A percentile compares a stretch with the other conserved stretches of the same genome.
phyloP scores from a whole-genome alignment of 2,113 vertebrate species.

The Saccopteryx bilineata region DNA sequence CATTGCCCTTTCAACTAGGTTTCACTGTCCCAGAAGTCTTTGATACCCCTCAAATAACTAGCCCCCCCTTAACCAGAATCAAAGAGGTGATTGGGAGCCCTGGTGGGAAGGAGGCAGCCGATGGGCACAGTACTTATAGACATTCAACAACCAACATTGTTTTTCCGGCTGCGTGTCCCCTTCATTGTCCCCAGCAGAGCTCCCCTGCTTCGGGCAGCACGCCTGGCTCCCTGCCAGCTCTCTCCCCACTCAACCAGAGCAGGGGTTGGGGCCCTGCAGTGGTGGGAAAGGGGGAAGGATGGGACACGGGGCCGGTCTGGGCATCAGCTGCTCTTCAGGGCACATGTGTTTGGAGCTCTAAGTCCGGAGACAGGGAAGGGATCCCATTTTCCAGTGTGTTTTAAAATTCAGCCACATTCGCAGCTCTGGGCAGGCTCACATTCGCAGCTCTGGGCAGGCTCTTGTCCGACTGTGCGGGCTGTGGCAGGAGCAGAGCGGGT shows the following conservation, averaged over 20 bases:
- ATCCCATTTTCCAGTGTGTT: not conserved
- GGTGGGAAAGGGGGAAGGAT: too few relatives aligned
- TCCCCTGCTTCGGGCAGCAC: not conserved
- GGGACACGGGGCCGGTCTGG: not conserved
- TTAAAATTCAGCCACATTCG: not conserved
- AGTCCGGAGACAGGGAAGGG: not conserved
- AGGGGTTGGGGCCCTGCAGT: not conserved
- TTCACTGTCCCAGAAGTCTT: not conserved
- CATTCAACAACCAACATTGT: not conserved
- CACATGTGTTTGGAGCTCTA: not conserved
- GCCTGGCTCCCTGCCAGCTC: slow-evolving; percentile 7
- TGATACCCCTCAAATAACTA: not conserved
- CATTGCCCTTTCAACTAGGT: not conserved
- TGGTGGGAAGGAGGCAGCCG: not conserved
- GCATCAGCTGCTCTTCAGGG: not conserved
- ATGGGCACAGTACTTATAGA: not conserved
- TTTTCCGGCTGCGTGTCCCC: not conserved
- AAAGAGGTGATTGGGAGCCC: not conserved
- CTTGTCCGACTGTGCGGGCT: not conserved
- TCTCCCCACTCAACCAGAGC: not conserved
- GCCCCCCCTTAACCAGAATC: not conserved
- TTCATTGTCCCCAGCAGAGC: not conserved
- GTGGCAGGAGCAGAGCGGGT: not conserved
- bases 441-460: not conserved
- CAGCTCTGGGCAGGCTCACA: not conserved